phyloP scores from a whole-genome alignment of 2,888 invertebrate genomes.

The Amphipyra tragopoginis region DNA sequence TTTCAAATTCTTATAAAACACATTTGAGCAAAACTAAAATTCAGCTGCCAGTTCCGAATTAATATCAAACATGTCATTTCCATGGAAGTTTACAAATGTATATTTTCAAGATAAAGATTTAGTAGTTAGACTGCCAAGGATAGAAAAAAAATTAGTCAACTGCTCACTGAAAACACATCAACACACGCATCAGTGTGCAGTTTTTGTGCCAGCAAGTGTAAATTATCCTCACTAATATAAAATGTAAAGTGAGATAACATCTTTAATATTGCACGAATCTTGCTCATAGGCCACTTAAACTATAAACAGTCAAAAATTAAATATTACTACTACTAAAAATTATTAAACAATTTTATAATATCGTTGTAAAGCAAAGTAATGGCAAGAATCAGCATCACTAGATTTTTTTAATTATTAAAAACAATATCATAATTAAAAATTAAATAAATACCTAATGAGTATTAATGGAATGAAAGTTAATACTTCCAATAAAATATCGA shows the following conservation, averaged over 20 bases:
- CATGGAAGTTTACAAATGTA: no score
- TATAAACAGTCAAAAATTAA: conserved; percentile 43
- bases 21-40: no score
- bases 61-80: no score
- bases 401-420: conserved; percentile 16
- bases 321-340: conserved; percentile 31
- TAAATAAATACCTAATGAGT: conserved; percentile 67
- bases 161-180: conserved; percentile 20
- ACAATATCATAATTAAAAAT: conserved; percentile 42
- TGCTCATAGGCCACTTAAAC: conserved; percentile 66
- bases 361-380: conserved; percentile 70
- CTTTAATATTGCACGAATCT: conserved; percentile 72
- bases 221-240: conserved; percentile 41
- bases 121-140: no score
- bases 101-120: no score
- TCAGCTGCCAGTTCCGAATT: no score
- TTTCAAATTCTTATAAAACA: no score
- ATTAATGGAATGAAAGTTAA: conserved; percentile 71
- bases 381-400: conserved; percentile 69
- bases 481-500: conserved; percentile 40
- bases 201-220: conserved; percentile 66
- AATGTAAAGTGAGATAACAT: conserved; percentile 35
- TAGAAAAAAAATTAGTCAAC: conserved; percentile 8
- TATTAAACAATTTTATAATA: conserved; percentile 52
- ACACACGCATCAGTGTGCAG: conserved; percentile 40